Evolutionary conservation across 2,113 vertebrate species (phyloP).

Genomic region (Ageneiosus marmoratus): DNA sequence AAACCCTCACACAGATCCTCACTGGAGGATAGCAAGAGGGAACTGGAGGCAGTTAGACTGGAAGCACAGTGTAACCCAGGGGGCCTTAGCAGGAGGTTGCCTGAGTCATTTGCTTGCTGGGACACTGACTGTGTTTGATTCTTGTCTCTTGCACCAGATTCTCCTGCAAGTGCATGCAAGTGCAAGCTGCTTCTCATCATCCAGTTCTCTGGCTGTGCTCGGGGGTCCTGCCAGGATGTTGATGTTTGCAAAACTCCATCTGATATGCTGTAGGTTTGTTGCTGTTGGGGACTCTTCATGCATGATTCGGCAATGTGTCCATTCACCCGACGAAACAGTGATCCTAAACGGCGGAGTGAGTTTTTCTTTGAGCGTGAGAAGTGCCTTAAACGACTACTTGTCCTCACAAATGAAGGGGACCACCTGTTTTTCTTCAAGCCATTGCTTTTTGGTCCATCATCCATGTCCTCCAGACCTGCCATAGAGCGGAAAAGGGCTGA

Average conservation of each 20-base stretch:
- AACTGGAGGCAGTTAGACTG: constrained; percentile 83
- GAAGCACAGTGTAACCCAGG: constrained; percentile 82
- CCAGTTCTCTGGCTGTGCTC: constrained; percentile 65
- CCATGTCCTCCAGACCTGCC: constrained; percentile 69
- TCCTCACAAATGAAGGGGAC: constrained; percentile 56
- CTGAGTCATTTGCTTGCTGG: constrained; percentile 66
- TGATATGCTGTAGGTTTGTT: constrained; percentile 83
- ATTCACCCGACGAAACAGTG: constrained; percentile 84
- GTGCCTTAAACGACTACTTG: constrained; percentile 71
- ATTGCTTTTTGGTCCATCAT: constrained; percentile 78
- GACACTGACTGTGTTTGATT: constrained; percentile 10
- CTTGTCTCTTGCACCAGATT: constrained; percentile 50
- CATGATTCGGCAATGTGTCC: constrained; percentile 75
- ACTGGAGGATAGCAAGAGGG: constrained; percentile 82
- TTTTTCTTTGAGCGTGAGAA: constrained; percentile 80
- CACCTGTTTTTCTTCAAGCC: constrained; percentile 74
- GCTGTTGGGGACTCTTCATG: constrained; percentile 50
- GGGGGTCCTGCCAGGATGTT: constrained; percentile 79
- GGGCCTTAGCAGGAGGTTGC: constrained; percentile 70
- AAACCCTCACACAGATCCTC: constrained; percentile 84
- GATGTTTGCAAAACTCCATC: constrained; percentile 80
- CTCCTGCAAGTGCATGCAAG: constrained; percentile 77
- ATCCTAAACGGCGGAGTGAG: constrained; percentile 82
- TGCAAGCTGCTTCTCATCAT: constrained; percentile 81
- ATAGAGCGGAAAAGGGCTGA: constrained; percentile 82